Percentiles rank a stretch among this genome's conserved stretches.
Evolutionary conservation across 2,888 invertebrate genomes (phyloP).

Genomic region (Linyphia triangularis): DNA sequence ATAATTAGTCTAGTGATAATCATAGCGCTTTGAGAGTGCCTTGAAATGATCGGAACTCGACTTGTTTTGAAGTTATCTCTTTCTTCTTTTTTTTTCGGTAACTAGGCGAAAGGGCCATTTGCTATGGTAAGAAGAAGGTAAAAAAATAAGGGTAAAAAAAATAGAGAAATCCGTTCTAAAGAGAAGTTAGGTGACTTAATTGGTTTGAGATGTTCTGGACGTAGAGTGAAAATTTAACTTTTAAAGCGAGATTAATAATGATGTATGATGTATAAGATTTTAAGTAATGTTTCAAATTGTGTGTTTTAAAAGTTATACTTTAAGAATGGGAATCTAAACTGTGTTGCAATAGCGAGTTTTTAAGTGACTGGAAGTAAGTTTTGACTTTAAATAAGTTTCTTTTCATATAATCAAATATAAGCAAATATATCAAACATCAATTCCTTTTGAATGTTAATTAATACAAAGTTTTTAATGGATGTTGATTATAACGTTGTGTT

Average conservation of each 20-base stretch:
- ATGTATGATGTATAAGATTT: neutral
- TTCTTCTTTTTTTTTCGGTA: neutral
- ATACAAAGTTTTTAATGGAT: too few species aligned
- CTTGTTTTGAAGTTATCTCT: slow-evolving; percentile 26
- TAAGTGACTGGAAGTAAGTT: too few species aligned
- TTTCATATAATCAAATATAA: too few species aligned
- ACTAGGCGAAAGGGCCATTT: neutral
- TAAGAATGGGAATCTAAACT: too few species aligned
- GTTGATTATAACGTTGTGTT: too few species aligned
- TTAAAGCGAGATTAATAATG: neutral
- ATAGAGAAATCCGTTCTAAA: neutral
- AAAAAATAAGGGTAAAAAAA: neutral
- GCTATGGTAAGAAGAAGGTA: neutral
- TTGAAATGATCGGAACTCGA: neutral
- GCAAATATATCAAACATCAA: too few species aligned
- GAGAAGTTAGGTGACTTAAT: neutral
- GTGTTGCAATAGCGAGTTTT: too few species aligned
- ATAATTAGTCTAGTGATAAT: slow-evolving; percentile 44
- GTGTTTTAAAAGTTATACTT: too few species aligned
- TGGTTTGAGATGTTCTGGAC: neutral
- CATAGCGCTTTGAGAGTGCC: slow-evolving; percentile 25
- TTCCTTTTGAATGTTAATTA: too few species aligned
- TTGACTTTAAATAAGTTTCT: too few species aligned
- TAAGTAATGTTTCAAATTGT: too few species aligned
- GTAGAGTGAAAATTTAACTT: neutral